Evolutionary conservation across 1,140 invertebrate genomes (phyloP).

Genomic region (Lepidurus apus): DNA sequence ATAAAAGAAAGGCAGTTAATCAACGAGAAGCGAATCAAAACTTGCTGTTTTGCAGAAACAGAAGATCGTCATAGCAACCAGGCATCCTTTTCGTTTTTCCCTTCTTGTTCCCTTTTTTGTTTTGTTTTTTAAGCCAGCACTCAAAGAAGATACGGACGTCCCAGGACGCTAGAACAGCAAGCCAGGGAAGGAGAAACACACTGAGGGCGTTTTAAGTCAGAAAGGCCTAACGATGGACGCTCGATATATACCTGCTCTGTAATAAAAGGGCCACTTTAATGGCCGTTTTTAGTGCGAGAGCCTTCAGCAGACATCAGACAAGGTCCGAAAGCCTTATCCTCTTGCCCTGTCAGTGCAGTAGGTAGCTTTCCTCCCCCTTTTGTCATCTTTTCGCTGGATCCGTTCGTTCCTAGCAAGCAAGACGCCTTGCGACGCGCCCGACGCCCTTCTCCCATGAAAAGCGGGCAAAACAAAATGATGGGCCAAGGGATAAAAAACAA

Average conservation of each 20-base stretch:
- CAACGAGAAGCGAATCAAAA: slow-evolving; percentile 3
- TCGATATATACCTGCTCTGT: slow-evolving; percentile 21
- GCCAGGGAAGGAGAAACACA: neutral
- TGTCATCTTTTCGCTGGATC: slow-evolving; percentile 11
- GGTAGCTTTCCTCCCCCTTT: slow-evolving; percentile 7
- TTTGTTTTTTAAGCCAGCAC: neutral
- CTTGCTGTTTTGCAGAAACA: slow-evolving; percentile 21
- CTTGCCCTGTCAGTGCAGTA: slow-evolving; percentile 8
- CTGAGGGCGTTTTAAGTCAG: slow-evolving; percentile 21
- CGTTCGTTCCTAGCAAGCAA: neutral
- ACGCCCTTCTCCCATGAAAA: neutral
- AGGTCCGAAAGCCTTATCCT: slow-evolving; percentile 1
- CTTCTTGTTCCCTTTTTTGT: neutral
- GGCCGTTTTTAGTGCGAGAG: slow-evolving; percentile 11
- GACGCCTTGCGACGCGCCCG: slow-evolving; percentile 4
- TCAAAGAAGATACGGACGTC: slow-evolving; percentile 1
- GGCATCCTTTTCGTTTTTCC: neutral
- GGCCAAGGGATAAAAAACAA: neutral
- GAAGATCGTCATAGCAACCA: slow-evolving; percentile 13
- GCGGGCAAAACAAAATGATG: neutral
- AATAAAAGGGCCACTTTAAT: slow-evolving; percentile 22
- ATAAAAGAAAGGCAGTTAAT: neutral
- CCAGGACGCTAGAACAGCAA: slow-evolving; percentile 12
- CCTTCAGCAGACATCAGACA: slow-evolving; percentile 21
- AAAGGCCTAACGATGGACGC: slow-evolving; percentile 14